These are phyloP conservation scores for Salmo trutta DNA, from an alignment of 2,797 vertebrate genomes.

Conservation along the genomic window DNA sequence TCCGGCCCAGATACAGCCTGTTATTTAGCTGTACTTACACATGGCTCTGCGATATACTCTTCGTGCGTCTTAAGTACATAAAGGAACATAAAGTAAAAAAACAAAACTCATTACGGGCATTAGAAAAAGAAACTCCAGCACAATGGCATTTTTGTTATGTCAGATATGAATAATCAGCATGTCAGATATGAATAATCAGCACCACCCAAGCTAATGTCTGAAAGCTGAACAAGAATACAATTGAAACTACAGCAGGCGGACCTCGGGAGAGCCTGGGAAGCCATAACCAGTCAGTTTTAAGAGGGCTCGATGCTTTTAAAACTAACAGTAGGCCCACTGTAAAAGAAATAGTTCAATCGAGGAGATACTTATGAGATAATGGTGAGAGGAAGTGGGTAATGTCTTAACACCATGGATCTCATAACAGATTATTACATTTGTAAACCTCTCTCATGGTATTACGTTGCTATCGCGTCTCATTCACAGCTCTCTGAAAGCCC, in stretches of 20 bases:
- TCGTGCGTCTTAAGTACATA: background rate
- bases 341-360: background rate
- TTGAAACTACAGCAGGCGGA: constrained; percentile 5
- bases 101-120: too few species aligned
- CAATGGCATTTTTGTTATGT: too few species aligned
- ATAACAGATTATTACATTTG: background rate
- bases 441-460: constrained; percentile 2
- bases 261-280: too few species aligned
- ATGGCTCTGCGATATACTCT: constrained; percentile 10
- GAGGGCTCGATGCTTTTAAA: background rate
- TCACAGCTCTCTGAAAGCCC: background rate
- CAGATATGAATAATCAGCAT: too few species aligned
- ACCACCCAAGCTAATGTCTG: constrained; percentile 4
- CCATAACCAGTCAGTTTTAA: too few species aligned
- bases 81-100: too few species aligned
- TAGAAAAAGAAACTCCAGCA: too few species aligned
- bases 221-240: constrained; percentile 22
- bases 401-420: constrained; percentile 1
- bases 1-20: background rate
- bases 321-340: background rate
- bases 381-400: background rate
- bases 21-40: constrained; percentile 22
- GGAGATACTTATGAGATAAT: background rate
- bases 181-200: too few species aligned
- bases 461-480: background rate